These are phyloP conservation scores for Temnothorax ravouxi DNA, from an alignment of 2,888 invertebrate genomes.

Conservation along the genomic window DNA sequence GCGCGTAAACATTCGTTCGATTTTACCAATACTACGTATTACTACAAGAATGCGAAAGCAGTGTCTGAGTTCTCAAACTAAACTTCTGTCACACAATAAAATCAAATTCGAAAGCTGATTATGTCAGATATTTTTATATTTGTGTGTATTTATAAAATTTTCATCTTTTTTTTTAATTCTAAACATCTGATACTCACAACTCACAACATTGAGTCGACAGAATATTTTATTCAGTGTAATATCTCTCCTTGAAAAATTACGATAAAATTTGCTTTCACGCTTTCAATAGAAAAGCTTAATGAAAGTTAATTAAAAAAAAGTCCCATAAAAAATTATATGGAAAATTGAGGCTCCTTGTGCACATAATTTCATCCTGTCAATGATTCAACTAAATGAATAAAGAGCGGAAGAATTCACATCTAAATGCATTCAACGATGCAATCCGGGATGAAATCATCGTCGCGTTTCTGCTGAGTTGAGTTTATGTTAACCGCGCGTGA, in stretches of 20 bases:
- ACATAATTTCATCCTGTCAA: neutral
- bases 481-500: slow-evolving; percentile 30
- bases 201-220: neutral
- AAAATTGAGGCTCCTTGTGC: neutral
- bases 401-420: slow-evolving; percentile 8
- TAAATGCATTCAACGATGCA: slow-evolving; percentile 5
- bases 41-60: neutral
- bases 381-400: slow-evolving; percentile 13
- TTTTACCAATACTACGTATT: neutral
- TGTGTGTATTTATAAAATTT: neutral
- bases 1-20: slow-evolving; percentile 22
- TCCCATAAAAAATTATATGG: neutral
- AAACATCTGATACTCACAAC: neutral
- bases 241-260: neutral
- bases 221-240: neutral
- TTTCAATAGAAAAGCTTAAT: neutral
- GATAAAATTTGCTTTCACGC: neutral
- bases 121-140: neutral
- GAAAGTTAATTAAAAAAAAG: neutral
- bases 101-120: neutral
- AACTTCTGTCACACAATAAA: neutral
- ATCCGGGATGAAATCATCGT: slow-evolving; percentile 32
- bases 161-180: neutral
- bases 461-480: slow-evolving; percentile 20
- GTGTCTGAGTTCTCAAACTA: neutral